phyloP scores from a whole-genome alignment of 37 sponge, comb jelly and placozoan genomes.

The Bolinopsis microptera region DNA sequence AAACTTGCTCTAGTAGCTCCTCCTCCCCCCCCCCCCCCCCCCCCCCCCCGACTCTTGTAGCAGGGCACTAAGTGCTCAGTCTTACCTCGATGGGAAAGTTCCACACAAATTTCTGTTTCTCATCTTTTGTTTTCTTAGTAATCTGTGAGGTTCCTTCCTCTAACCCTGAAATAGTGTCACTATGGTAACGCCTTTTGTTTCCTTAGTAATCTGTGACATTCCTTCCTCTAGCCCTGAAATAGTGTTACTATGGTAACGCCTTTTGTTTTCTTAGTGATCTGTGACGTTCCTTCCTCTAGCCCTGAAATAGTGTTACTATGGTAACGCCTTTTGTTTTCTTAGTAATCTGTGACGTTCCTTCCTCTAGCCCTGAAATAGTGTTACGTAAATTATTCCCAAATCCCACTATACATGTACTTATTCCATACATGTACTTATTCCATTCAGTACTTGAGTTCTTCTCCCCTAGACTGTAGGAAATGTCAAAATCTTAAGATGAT shows the following conservation, averaged over 20 bases:
- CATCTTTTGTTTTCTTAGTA: conserved; percentile 77
- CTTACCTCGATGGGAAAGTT: conserved; percentile 89
- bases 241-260: conserved; percentile 40
- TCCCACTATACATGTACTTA: too few species aligned
- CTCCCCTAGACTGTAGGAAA: too few species aligned
- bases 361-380: conserved; percentile 77
- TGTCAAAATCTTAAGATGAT: too few species aligned
- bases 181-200: conserved; percentile 71
- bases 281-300: conserved; percentile 94
- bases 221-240: conserved; percentile 88
- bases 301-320: conserved; percentile 68
- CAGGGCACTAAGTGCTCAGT: too few species aligned
- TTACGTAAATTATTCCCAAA: too few species aligned
- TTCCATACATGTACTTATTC: too few species aligned
- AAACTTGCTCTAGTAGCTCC: too few species aligned
- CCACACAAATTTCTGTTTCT: conserved; percentile 85
- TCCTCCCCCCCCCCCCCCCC: too few species aligned
- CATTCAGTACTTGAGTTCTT: too few species aligned
- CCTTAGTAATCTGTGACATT: conserved; percentile 91
- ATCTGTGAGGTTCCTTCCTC: conserved; percentile 97
- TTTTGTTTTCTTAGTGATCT: conserved; percentile 84
- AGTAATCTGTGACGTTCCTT: conserved; percentile 96
- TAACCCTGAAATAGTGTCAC: conserved; percentile 71
- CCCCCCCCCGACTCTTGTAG: too few species aligned
- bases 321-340: conserved; percentile 76